These are phyloP conservation scores for Tetragonula carbonaria DNA, from an alignment of 2,888 invertebrate genomes.

Conservation along the genomic window DNA sequence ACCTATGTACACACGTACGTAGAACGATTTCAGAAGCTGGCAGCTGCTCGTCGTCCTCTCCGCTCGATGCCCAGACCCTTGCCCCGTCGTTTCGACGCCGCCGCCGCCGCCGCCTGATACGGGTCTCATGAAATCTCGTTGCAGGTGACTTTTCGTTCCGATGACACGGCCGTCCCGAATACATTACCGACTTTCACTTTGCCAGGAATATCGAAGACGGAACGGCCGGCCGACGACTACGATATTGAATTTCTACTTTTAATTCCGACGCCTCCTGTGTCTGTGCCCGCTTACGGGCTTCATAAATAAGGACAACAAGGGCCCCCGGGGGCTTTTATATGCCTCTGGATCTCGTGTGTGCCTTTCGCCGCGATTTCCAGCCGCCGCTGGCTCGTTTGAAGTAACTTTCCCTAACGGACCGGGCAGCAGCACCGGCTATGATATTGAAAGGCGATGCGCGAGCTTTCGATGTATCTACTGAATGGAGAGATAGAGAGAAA, in stretches of 20 bases:
- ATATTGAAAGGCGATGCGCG: slow-evolving; percentile 28
- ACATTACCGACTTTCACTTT: slow-evolving; percentile 57
- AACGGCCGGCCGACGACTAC: slow-evolving; percentile 34
- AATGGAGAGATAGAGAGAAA: neutral
- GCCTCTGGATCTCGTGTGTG: slow-evolving; percentile 30
- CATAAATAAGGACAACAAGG: slow-evolving; percentile 55
- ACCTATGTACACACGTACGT: slow-evolving; percentile 63
- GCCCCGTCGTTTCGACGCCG: slow-evolving; percentile 17
- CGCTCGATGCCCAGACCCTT: slow-evolving; percentile 9
- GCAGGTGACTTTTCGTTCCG: slow-evolving; percentile 57
- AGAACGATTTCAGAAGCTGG: slow-evolving; percentile 61
- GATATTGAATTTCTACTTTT: slow-evolving; percentile 61
- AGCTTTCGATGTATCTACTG: slow-evolving; percentile 2
- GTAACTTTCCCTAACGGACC: slow-evolving; percentile 15
- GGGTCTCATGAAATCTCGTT: slow-evolving; percentile 59
- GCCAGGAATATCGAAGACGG: slow-evolving; percentile 58
- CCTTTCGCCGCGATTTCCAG: slow-evolving; percentile 25
- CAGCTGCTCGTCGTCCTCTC: slow-evolving; percentile 49
- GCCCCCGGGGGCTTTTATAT: slow-evolving; percentile 28
- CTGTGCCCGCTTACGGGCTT: slow-evolving; percentile 46
- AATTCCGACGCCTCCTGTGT: slow-evolving; percentile 34
- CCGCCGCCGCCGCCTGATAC: slow-evolving; percentile 42
- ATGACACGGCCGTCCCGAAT: slow-evolving; percentile 58
- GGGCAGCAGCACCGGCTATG: slow-evolving; percentile 2
- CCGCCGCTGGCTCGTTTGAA: slow-evolving; percentile 21